Evolutionary conservation across 2,113 vertebrate species (phyloP).

Genomic region (Aphelocoma coerulescens): DNA sequence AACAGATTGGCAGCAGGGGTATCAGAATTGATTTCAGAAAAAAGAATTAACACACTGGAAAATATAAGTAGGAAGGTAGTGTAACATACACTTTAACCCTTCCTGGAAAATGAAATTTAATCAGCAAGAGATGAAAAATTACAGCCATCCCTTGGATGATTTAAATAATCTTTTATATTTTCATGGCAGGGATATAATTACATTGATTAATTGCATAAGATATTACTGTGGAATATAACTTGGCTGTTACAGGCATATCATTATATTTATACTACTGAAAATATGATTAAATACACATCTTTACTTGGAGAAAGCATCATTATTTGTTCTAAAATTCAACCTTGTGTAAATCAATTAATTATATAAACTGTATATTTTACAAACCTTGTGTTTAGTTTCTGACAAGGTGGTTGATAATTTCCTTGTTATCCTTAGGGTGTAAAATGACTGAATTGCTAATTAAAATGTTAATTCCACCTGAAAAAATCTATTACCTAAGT

Average conservation of each 20-base stretch:
- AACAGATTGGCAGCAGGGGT: background rate
- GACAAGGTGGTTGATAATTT: background rate
- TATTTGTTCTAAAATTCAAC: background rate
- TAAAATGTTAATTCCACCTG: background rate
- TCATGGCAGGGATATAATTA: background rate
- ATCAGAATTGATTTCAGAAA: background rate
- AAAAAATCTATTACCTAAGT: background rate
- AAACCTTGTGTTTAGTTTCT: background rate
- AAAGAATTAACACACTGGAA: background rate
- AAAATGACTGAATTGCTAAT: constrained; percentile 17
- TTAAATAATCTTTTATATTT: background rate
- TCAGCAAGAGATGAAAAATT: background rate
- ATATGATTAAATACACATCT: background rate
- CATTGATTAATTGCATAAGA: background rate
- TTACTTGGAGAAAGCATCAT: background rate
- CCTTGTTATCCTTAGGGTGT: background rate
- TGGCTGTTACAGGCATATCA: background rate
- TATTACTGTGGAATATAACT: background rate
- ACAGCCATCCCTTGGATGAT: background rate
- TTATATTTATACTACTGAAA: background rate
- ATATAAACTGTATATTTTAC: background rate
- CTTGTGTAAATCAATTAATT: background rate
- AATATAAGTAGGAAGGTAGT: background rate
- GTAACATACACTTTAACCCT: background rate
- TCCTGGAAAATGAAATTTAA: background rate